phyloP scores from a whole-genome alignment of 2,113 vertebrate genomes.

The Cariama cristata region DNA sequence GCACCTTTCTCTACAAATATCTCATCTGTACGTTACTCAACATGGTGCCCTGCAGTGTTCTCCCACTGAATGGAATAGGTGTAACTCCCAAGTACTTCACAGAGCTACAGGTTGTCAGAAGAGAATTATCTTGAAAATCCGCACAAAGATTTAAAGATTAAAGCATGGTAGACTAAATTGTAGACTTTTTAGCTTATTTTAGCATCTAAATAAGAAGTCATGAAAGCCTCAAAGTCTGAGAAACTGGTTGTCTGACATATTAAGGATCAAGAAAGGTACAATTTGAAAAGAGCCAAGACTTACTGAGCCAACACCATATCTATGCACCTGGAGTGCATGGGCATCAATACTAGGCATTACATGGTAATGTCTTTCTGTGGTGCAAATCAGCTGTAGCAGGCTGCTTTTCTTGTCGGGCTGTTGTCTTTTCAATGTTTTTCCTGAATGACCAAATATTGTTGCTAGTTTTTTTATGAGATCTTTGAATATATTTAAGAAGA shows the following conservation, averaged over 20 bases:
- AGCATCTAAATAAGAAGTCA: neutral
- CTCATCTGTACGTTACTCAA: neutral
- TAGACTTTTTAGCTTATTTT: neutral
- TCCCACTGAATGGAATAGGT: neutral
- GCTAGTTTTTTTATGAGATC: neutral
- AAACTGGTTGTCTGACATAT: neutral
- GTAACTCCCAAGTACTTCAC: neutral
- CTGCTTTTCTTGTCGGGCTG: neutral
- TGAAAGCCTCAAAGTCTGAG: neutral
- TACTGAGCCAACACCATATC: neutral
- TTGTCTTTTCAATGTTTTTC: neutral
- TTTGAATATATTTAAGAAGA: neutral
- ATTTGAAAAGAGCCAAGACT: neutral
- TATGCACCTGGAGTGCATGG: neutral
- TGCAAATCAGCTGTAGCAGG: neutral
- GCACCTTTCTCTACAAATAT: neutral
- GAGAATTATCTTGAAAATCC: neutral
- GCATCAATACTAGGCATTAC: neutral
- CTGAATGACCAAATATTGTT: neutral
- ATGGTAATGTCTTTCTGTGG: neutral
- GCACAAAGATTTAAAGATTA: neutral
- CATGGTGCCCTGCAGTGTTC: neutral
- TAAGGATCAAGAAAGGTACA: neutral
- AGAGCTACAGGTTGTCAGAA: neutral
- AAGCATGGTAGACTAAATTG: neutral